A percentile compares a stretch with the other conserved stretches of the same genome.
Conservation (phyloP, 2,888 invertebrate genomes). For the Dichetophora obliterata region DNA sequence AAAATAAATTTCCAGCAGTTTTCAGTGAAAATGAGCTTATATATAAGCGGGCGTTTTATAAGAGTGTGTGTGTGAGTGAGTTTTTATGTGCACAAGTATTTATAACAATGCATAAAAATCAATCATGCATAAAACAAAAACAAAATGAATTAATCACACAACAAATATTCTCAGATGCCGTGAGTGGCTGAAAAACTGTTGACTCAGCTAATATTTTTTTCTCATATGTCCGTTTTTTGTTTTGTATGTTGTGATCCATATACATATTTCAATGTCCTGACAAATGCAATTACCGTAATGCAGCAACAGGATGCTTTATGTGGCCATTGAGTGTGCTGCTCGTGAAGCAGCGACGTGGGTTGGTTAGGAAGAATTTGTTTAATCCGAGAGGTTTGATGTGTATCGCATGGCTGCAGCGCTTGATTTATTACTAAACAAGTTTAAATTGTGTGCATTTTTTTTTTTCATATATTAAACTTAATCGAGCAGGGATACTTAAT, state of each 20-base stretch:
- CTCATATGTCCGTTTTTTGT: background rate
- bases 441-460: too few species aligned
- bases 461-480: too few species aligned
- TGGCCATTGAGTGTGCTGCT: too few species aligned
- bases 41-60: background rate
- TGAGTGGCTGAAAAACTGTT: background rate
- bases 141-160: background rate
- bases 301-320: background rate
- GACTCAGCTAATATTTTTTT: constrained; percentile 14
- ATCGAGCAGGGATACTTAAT: too few species aligned
- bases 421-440: too few species aligned
- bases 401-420: too few species aligned
- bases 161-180: background rate
- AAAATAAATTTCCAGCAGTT: background rate
- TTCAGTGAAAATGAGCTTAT: too few species aligned
- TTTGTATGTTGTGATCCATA: background rate
- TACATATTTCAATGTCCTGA: background rate
- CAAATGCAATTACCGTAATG: constrained; percentile 17
- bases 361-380: too few species aligned
- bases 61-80: constrained; percentile 1
- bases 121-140: constrained; percentile 11
- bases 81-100: background rate
- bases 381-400: too few species aligned
- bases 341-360: too few species aligned
- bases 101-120: constrained; percentile 26